These are phyloP conservation scores for Dendropsophus ebraccatus DNA, from an alignment of 2,113 vertebrate genomes.

Conservation along the genomic window DNA sequence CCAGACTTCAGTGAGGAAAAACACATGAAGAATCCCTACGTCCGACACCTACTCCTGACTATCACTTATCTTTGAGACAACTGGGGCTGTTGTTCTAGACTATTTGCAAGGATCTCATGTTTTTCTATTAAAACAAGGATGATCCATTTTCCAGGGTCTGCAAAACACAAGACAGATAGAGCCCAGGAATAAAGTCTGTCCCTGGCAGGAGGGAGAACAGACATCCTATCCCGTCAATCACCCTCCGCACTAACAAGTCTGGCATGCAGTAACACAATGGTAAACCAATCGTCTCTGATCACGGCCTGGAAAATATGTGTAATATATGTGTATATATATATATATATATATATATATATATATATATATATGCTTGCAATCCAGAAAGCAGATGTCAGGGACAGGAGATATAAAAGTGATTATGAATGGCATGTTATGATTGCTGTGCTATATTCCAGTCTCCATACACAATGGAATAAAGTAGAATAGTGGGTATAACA, in stretches of 20 bases:
- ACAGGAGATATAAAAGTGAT: not conserved
- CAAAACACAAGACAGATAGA: slow-evolving; percentile 9
- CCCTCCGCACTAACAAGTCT: slow-evolving; percentile 7
- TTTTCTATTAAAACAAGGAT: slow-evolving; percentile 4
- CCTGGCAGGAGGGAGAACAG: slow-evolving; percentile 3
- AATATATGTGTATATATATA: too few relatives aligned
- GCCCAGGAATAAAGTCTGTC: not conserved
- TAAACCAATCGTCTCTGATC: slow-evolving; percentile 39
- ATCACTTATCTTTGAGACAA: not conserved
- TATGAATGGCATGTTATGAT: not conserved
- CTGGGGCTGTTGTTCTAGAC: slow-evolving; percentile 11
- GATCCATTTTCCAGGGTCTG: not conserved
- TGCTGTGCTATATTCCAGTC: not conserved
- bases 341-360: too few relatives aligned
- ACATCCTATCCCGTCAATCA: not conserved
- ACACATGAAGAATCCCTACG: not conserved
- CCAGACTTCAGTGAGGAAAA: slow-evolving; percentile 2
- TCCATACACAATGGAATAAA: not conserved
- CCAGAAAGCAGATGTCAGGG: slow-evolving; percentile 11
- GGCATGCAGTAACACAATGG: slow-evolving; percentile 33
- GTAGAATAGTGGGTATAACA: not conserved
- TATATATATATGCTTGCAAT: too few relatives aligned
- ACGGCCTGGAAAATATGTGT: slow-evolving; percentile 11
- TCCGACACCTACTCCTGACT: not conserved
- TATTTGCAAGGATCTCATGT: not conserved